Conservation (phyloP, 1,140 invertebrate genomes). For the Drosophila persimilis region DNA sequence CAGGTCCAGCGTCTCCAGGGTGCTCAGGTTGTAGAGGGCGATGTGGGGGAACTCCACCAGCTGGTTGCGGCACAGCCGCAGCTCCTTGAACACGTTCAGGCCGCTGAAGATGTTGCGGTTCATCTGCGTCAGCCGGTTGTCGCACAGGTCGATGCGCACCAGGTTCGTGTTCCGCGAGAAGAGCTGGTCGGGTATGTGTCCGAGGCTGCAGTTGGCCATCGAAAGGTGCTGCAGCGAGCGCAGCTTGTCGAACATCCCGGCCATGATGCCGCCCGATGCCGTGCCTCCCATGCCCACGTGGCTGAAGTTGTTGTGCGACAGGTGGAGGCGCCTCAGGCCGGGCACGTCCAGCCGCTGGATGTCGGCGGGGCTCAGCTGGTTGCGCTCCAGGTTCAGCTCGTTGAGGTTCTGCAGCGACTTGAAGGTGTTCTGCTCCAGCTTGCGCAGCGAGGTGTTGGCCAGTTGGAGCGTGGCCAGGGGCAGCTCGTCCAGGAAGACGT, state of each 20-base stretch:
- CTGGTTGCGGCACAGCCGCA: slow-evolving; percentile 89
- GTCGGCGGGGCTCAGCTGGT: slow-evolving; percentile 88
- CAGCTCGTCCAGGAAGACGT: slow-evolving; percentile 86
- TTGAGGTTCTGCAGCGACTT: slow-evolving; percentile 86
- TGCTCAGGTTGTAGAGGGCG: slow-evolving; percentile 88
- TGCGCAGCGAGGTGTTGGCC: slow-evolving; percentile 83
- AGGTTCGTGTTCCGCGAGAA: slow-evolving; percentile 91
- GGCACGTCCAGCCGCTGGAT: slow-evolving; percentile 88
- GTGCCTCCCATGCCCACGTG: slow-evolving; percentile 84
- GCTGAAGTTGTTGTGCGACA: slow-evolving; percentile 91
- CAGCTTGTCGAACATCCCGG: slow-evolving; percentile 87
- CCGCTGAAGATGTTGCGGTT: slow-evolving; percentile 88
- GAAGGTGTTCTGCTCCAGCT: slow-evolving; percentile 87
- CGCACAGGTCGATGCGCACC: slow-evolving; percentile 87
- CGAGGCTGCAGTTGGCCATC: slow-evolving; percentile 88
- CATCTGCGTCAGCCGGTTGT: slow-evolving; percentile 87
- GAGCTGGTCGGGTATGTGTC: slow-evolving; percentile 86
- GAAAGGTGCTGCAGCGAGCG: slow-evolving; percentile 89
- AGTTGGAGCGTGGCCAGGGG: slow-evolving; percentile 85
- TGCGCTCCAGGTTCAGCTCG: slow-evolving; percentile 89
- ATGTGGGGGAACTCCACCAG: slow-evolving; percentile 90
- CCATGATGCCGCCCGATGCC: slow-evolving; percentile 58
- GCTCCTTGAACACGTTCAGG: slow-evolving; percentile 88
- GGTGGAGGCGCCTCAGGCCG: slow-evolving; percentile 87
- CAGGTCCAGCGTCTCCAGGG: slow-evolving; percentile 89